These are phyloP conservation scores for Ceratina japonica DNA, from an alignment of 1,140 invertebrate species.

Conservation along the genomic window DNA sequence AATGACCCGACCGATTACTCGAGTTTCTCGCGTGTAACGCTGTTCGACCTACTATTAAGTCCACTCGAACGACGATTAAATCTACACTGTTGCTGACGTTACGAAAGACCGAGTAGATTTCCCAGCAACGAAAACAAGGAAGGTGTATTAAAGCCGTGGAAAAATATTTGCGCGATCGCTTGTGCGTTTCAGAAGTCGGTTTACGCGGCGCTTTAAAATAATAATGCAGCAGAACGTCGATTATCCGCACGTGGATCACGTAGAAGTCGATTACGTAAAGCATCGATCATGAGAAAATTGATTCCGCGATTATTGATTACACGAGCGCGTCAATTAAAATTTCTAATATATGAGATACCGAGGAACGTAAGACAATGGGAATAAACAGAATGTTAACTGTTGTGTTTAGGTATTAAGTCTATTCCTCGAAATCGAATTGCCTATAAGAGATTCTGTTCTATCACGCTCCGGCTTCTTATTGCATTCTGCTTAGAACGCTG, in stretches of 20 bases:
- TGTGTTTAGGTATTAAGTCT: no score
- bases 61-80: not conserved
- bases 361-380: no score
- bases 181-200: not conserved
- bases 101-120: no score
- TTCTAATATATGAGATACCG: not conserved
- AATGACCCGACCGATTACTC: constrained; percentile 5
- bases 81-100: no score
- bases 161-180: not conserved
- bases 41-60: not conserved
- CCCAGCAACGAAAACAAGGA: no score
- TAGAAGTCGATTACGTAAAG: not conserved
- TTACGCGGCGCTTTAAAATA: constrained; percentile 1
- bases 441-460: no score
- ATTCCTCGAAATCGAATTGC: no score
- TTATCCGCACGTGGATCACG: not conserved
- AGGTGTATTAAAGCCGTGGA: no score
- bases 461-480: no score
- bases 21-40: not conserved
- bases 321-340: not conserved
- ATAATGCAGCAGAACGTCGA: not conserved
- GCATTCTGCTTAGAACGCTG: no score
- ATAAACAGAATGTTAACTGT: no score
- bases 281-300: constrained; percentile 1
- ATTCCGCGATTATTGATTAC: not conserved